Conservation (phyloP, 2,113 vertebrate genomes). For the Thomomys bottae region DNA sequence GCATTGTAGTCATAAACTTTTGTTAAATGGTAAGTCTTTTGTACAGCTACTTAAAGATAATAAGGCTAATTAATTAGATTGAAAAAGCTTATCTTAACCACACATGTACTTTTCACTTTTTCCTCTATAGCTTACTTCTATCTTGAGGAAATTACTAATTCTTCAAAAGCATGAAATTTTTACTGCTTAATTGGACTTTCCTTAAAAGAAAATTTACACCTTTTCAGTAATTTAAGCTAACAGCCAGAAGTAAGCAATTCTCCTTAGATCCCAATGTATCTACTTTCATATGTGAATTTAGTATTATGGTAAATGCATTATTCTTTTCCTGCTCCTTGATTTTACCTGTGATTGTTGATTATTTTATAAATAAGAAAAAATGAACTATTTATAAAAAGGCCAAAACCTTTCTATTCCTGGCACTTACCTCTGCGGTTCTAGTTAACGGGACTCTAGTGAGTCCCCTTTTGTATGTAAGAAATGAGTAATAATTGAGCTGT, state of each 20-base stretch:
- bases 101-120: slow-evolving; percentile 27
- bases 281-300: background rate
- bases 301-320: background rate
- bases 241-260: slow-evolving; percentile 18
- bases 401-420: background rate
- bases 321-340: background rate
- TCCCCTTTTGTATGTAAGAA: background rate
- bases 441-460: background rate
- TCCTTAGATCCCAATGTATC: background rate
- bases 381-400: background rate
- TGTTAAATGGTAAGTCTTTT: too few species aligned
- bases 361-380: slow-evolving; percentile 25
- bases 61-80: too few species aligned
- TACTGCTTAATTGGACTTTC: slow-evolving; percentile 33
- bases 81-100: background rate
- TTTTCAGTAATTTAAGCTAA: slow-evolving; percentile 40
- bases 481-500: background rate
- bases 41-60: too few species aligned
- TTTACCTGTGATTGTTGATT: background rate
- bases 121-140: background rate
- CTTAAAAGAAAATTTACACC: background rate
- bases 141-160: background rate
- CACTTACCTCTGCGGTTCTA: background rate
- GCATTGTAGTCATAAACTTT: too few species aligned
- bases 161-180: background rate